phyloP scores from a whole-genome alignment of 2,888 invertebrate species.

The Temnothorax ravouxi region DNA sequence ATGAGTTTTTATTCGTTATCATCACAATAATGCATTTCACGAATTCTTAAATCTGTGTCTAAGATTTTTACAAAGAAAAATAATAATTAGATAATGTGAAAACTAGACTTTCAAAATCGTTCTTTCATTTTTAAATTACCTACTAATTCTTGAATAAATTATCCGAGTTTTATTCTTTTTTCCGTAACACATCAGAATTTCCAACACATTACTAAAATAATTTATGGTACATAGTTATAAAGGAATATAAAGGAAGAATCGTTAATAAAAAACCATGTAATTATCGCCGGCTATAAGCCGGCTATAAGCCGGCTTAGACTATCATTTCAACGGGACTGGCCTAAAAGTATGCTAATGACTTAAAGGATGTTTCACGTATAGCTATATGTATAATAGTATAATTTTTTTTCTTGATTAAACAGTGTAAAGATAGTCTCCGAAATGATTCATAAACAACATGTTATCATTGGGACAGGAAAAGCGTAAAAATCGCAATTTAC shows the following conservation, averaged over 20 bases:
- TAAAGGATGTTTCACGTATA: neutral
- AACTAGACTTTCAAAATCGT: neutral
- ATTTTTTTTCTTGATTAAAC: no score
- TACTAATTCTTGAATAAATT: neutral
- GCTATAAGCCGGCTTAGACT: constrained; percentile 66
- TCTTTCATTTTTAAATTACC: neutral
- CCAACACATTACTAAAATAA: neutral
- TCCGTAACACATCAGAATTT: neutral
- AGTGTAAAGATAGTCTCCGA: no score
- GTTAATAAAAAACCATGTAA: constrained; percentile 54
- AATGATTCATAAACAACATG: no score
- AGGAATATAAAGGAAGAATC: neutral
- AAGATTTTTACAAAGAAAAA: neutral
- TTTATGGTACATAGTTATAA: neutral
- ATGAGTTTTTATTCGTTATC: neutral
- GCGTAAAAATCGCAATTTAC: no score
- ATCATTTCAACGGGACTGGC: constrained; percentile 80
- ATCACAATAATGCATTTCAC: neutral
- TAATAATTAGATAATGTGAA: neutral
- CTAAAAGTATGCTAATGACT: constrained; percentile 69
- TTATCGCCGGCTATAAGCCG: constrained; percentile 77
- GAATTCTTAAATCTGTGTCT: neutral
- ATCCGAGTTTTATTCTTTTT: neutral
- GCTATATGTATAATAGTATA: no score
- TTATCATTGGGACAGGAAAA: no score